Base-by-base conservation (phyloP, 35 echinoderm and acorn worm species). In the Eucidaris tribuloides region DNA sequence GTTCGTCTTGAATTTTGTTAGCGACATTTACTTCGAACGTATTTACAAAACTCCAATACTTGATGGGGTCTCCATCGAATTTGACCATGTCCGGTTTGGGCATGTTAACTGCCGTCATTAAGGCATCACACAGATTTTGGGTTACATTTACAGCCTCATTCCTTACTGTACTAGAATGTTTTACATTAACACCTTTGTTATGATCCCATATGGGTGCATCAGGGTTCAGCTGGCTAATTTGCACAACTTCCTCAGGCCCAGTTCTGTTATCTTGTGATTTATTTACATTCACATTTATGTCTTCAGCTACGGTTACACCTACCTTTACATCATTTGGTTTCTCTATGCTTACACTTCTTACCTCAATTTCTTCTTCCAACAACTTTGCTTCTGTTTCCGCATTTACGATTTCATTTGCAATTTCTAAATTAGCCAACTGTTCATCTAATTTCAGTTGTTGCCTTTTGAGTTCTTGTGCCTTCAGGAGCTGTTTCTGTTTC, bases 11-110 rank as follows among this genome's bases (percentile, higher is more conserved):
- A 30, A 76, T 32, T 14, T 66, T 57, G 29, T 22, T 23, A 49
- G 84, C 78, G 5, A 91, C 77, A 43, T 79, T 85, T 39, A 64
- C 58, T 27, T 85, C 89, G 70, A 91, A 91, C 36, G 11, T 43
- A 66, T 48, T 66, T 31, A 85, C 65, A 46, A 91, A 91, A 24
- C 31, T 76, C 57, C 74, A 85, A 80, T 66, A 91, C 20, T 85
- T 54, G 7, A 79, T 38, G 37, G 74, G 89, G 31, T 91, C 83
- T 44, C 89, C 83, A 62, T 83, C 44, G 58, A 91, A 86, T 19
- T 28, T 58, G 3, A 49, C 31, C 17, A 91, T 14, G 36, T 91
- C 77, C 52, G 82, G 74, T 52, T 86, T 91, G 0, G 83, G 83
- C 62, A 85, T 54, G 40, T 72, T 72, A 19, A 72, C 13, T 6